Conservation (phyloP, 2,113 vertebrate species). For the Catharus minimus region DNA sequence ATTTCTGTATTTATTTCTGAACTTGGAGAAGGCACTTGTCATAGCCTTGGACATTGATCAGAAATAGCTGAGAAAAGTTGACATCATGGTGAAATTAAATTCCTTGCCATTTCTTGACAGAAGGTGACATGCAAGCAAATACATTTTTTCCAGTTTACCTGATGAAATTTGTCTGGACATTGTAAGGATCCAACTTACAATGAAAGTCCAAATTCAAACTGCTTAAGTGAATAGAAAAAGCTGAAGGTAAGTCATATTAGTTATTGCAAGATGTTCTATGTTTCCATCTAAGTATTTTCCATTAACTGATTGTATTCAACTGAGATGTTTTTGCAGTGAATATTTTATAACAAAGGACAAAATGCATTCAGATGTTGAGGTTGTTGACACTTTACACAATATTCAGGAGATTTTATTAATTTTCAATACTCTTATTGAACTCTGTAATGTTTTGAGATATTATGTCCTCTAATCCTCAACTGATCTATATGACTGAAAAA, state of each 20-base stretch:
- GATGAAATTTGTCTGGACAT: background rate
- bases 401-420: background rate
- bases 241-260: background rate
- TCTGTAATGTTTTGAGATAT: background rate
- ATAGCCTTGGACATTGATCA: background rate
- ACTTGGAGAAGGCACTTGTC: background rate
- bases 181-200: background rate
- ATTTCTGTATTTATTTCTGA: background rate
- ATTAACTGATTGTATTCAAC: background rate
- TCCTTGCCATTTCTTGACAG: slow-evolving; percentile 5
- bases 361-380: background rate
- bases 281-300: background rate
- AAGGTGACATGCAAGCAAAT: background rate
- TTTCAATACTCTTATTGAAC: background rate
- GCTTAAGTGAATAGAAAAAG: background rate
- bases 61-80: background rate
- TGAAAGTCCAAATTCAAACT: background rate
- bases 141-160: background rate
- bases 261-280: background rate
- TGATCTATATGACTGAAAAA: background rate
- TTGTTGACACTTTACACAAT: background rate
- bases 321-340: background rate
- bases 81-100: slow-evolving; percentile 18
- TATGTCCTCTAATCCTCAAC: background rate
- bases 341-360: background rate